phyloP scores from a whole-genome alignment of 2,113 vertebrate species.

The Triplophysa siluroides region DNA sequence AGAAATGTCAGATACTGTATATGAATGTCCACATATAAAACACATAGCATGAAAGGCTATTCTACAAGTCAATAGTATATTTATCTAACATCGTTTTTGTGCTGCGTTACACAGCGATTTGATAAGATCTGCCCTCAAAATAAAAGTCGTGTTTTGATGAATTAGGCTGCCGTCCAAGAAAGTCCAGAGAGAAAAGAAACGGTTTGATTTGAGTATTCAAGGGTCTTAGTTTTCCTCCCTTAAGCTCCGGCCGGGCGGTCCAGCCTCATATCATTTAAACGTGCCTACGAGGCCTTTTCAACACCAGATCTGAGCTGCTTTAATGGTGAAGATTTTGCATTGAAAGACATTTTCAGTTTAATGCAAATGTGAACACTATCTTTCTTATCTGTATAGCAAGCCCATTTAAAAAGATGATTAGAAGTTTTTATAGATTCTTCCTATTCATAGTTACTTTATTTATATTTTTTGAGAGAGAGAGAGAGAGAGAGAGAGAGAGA shows the following conservation, averaged over 20 bases:
- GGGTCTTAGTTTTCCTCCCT: constrained; percentile 33
- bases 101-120: neutral
- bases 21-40: neutral
- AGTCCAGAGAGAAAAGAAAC: constrained; percentile 47
- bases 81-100: neutral
- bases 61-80: neutral
- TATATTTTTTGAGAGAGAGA: too few relatives aligned
- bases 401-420: too few relatives aligned
- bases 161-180: constrained; percentile 47
- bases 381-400: constrained; percentile 14
- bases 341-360: too few relatives aligned
- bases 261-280: constrained; percentile 9
- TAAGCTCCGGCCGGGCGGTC: neutral
- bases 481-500: too few relatives aligned
- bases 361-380: neutral
- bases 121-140: constrained; percentile 9
- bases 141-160: constrained; percentile 7
- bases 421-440: too few relatives aligned
- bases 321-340: neutral
- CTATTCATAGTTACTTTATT: too few relatives aligned
- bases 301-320: neutral
- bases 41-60: neutral
- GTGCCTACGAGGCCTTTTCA: constrained; percentile 14
- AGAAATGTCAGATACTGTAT: neutral
- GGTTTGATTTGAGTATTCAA: constrained; percentile 51